Evolutionary conservation across 2,797 vertebrate genomes (phyloP), one percentile per base, ranked within the genome.

Genomic region (Myripristis murdjan): DNA sequence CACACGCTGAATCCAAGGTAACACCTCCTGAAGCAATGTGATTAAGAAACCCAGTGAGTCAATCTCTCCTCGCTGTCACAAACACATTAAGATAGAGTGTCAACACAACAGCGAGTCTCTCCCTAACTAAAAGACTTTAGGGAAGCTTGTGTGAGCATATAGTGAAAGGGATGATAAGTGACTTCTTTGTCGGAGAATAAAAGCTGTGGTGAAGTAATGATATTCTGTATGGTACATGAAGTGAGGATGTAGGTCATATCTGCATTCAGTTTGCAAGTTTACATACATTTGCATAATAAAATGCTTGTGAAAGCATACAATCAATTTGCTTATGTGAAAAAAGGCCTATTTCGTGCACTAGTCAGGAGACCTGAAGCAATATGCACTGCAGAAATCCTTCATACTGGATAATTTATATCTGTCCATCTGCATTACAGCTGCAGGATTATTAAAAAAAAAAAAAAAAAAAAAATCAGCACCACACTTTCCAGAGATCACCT

Each of bases 21-120:
- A 57, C 69, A 71, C 56, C 49, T 66, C 26, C 56, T 62, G 62
- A 51, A 22, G 44, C 43, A 52, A 41, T 2, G 53, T 43, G 58
- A 28, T n/a, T 35, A 51, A 35, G 15, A 53, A 69, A 58, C 52
- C 35, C 44, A 22, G 26, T 2, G 54, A 64, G 33, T 66, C 18
- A 48, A 11, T 41, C 49, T 46, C 41, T 18, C 12, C 10, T 26
- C 11, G 22, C 39, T 47, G 41, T 64, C 28, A 52, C 24, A 28
- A 63, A 66, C 62, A 46, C 37, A 72, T 48, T 43, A 37, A 67
- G 64, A 67, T 22, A 26, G 46, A 51, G n/a, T 28, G 70, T 46
- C 7, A 24, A 49, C 16, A 51, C 8, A 20, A 53, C 39, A 33
- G 61, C 41, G 6, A 20, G 15, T 28, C n/a, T 11, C 37, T 60